Evolutionary conservation across 1,140 invertebrate genomes (phyloP), one percentile per base, ranked within the genome.

Genomic region (Drosophila quadrilineata): DNA sequence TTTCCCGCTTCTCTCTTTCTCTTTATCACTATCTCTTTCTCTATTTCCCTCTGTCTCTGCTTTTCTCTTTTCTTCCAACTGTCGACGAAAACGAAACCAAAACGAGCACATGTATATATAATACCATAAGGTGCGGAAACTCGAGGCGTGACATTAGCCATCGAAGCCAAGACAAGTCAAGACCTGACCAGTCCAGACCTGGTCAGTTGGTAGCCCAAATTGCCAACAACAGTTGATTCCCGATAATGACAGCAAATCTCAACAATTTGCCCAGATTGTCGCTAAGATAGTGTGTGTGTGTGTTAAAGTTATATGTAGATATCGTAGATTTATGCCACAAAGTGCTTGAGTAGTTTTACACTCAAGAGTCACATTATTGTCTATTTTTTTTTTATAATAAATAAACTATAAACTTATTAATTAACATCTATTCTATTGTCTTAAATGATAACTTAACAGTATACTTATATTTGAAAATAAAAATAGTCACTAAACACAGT

Each of bases 141-240:
- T 45, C 36, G 29, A 65, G 65, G 75, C 69, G 70, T 79, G 70
- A 79, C 75, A 79, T 71, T 70, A 60, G 35, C 14, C 17, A 49
- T 54, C n/a, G 12, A 36, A 43, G 22, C n/a, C n/a, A n/a, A n/a
- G n/a, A n/a, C n/a, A n/a, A n/a, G n/a, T n/a, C n/a, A n/a, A n/a
- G n/a, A n/a, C n/a, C n/a, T n/a, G n/a, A n/a, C n/a, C n/a, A n/a
- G n/a, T n/a, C n/a, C n/a, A n/a, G n/a, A n/a, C n/a, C n/a, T n/a
- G n/a, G n/a, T n/a, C n/a, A 40, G 16, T 19, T 17, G 29, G 24
- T 19, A 29, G 28, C 24, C 46, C 12, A 19, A 53, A 62, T 65
- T 31, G 21, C 52, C 63, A 46, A 59, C 38, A 31, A 40, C 35
- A 5, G 26, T 12, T 43, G 33, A n/a, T n/a, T n/a, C 16, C 9